Base-by-base conservation (phyloP, 2,797 vertebrate species). In the Rachycentron canadum region DNA sequence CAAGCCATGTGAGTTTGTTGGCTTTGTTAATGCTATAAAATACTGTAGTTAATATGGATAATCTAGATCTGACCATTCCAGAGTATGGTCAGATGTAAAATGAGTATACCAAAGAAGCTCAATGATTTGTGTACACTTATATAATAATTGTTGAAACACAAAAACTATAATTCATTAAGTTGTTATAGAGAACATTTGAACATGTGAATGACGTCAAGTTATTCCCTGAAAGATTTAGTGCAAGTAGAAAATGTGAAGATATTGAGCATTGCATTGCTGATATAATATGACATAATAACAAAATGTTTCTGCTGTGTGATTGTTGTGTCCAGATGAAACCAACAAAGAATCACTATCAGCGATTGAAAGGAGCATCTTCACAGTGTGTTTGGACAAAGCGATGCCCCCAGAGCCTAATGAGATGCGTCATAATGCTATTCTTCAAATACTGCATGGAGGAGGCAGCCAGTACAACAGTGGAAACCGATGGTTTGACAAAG, bases 401-500 rank as follows among this genome's bases (percentile, higher is more conserved):
- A 90, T 95, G 83, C 95, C 96, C 0, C 78, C 90, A 0, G 95
- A 93, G 28, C 94, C 96, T 0, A 93, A 96, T 0, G 94, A 96
- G 1, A 65, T 90, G 72, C 95, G 96, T 86, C 92, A 64, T 41
- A 92, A 85, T 0, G 96, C 96, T 56, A 96, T 95, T 0, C 92
- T 93, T 6, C 97, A 97, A 93, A 97, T 97, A 95, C 88, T 94
- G 30, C 90, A 93, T 13, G 93, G 93, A 53, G 93, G 92, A 50
- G 93, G 93, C 59, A 90, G 89, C 60, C 73, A 69, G n/a, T 87
- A 74, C 81, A 98, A 98, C 91, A 98, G 97, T 0, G 97, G 96
- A 61, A 98, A 98, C 87, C 95, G 97, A 40, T 98, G 97, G 97
- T 97, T 97, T 0, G 97, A 98, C 91, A 98, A 98, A 89, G 97